These are phyloP conservation scores for Lagenorhynchus albirostris DNA, from an alignment of 2,113 vertebrate genomes.

Conservation along the genomic window DNA sequence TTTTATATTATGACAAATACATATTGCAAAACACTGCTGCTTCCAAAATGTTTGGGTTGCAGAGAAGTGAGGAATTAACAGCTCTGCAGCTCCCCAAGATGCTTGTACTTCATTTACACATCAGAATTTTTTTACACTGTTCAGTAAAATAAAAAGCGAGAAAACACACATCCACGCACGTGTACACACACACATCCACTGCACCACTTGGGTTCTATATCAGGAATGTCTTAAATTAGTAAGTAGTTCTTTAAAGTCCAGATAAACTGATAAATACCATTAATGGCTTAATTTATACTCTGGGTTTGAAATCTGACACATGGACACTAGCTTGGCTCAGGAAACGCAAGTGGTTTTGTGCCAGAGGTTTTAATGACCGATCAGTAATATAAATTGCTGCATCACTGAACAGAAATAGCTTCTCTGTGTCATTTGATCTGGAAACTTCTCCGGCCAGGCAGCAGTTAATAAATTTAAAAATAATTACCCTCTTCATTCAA, in stretches of 20 bases:
- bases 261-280: slow-evolving; percentile 74
- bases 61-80: slow-evolving; percentile 33
- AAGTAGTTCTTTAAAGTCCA: slow-evolving; percentile 57
- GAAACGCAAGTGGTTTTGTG: slow-evolving; percentile 45
- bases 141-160: slow-evolving; percentile 53
- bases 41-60: slow-evolving; percentile 58
- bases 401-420: slow-evolving; percentile 76
- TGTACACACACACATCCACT: accelerated
- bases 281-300: slow-evolving; percentile 49
- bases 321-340: slow-evolving; percentile 69
- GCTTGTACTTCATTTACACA: slow-evolving; percentile 64
- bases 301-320: slow-evolving; percentile 58
- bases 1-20: slow-evolving; percentile 71
- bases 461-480: slow-evolving; percentile 78
- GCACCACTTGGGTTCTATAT: neutral
- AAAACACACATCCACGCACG: neutral
- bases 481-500: slow-evolving; percentile 73
- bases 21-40: slow-evolving; percentile 53
- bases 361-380: slow-evolving; percentile 55
- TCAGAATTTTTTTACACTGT: slow-evolving; percentile 56
- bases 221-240: slow-evolving; percentile 17
- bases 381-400: slow-evolving; percentile 74
- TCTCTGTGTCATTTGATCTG: slow-evolving; percentile 61
- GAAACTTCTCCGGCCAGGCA: slow-evolving; percentile 71
- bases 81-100: neutral